These are phyloP conservation scores for Spinibarbus caldwelli DNA, from an alignment of 2,797 vertebrate genomes.

Conservation along the genomic window DNA sequence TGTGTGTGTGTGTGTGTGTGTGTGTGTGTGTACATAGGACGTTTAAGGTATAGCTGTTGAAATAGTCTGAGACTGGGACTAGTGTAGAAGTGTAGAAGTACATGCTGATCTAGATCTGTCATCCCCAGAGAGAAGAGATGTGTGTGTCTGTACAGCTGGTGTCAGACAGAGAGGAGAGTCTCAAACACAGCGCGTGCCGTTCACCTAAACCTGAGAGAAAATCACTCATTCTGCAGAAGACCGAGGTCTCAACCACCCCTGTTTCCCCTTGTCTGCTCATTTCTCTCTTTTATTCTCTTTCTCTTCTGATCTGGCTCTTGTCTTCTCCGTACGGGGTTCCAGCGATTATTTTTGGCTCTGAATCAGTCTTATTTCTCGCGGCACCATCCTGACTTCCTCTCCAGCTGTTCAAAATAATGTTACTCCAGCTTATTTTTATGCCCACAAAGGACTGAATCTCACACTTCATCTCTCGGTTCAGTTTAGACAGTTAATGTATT, in stretches of 20 bases:
- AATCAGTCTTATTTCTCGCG: not conserved
- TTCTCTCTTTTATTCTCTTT: slow-evolving; percentile 50
- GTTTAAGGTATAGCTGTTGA: not conserved
- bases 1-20: too few relatives aligned
- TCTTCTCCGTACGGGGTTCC: slow-evolving; percentile 24
- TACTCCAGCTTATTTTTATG: not conserved
- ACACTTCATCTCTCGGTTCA: not conserved
- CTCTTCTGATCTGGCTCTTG: slow-evolving; percentile 44
- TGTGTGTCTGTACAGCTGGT: too few relatives aligned
- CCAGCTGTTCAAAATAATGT: slow-evolving; percentile 4
- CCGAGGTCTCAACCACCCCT: slow-evolving; percentile 26
- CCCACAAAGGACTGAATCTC: not conserved
- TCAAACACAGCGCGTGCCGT: slow-evolving; percentile 49
- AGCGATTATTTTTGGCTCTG: slow-evolving; percentile 16
- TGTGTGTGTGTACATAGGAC: not conserved
- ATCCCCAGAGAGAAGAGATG: not conserved
- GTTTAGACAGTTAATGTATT: not conserved
- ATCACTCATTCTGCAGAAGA: slow-evolving; percentile 51
- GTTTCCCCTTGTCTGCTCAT: slow-evolving; percentile 47
- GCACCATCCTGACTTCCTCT: not conserved
- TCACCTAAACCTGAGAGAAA: slow-evolving; percentile 28
- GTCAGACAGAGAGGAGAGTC: slow-evolving; percentile 36
- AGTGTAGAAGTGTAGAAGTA: not conserved
- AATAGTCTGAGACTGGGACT: not conserved
- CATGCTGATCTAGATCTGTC: slow-evolving; percentile 6